A percentile compares a stretch with the other conserved stretches of the same genome.
Conservation (phyloP, 2,113 vertebrate species). For the Saimiri boliviensis region DNA sequence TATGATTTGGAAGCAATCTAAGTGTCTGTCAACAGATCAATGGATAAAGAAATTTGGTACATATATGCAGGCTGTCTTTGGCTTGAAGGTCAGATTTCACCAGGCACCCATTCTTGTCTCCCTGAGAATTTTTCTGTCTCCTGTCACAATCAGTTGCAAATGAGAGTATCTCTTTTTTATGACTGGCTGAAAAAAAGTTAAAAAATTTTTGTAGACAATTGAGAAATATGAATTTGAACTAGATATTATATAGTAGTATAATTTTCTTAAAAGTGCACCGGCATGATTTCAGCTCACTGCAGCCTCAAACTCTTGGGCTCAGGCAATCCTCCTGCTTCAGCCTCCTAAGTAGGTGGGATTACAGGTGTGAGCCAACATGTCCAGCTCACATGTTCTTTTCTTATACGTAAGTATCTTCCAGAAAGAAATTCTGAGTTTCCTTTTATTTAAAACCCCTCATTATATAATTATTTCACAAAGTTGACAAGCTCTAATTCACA, state of each 20-base stretch:
- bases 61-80: too few species aligned
- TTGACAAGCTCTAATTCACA: not conserved
- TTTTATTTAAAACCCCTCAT: not conserved
- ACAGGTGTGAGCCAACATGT: not conserved
- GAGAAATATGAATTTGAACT: not conserved
- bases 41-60: too few species aligned
- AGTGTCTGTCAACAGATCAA: too few species aligned
- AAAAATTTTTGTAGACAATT: not conserved
- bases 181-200: not conserved
- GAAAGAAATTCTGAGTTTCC: not conserved
- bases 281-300: not conserved
- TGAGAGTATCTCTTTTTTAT: too few species aligned
- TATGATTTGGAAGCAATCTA: too few species aligned
- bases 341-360: not conserved
- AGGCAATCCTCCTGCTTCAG: not conserved
- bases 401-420: not conserved
- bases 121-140: too few species aligned
- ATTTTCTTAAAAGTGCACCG: not conserved
- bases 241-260: not conserved
- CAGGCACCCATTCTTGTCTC: too few species aligned
- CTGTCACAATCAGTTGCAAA: too few species aligned
- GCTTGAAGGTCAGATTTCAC: too few species aligned
- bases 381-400: not conserved
- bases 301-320: not conserved
- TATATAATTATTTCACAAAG: not conserved